Conservation (phyloP, 2,888 invertebrate species). For the Acleris emargana region DNA sequence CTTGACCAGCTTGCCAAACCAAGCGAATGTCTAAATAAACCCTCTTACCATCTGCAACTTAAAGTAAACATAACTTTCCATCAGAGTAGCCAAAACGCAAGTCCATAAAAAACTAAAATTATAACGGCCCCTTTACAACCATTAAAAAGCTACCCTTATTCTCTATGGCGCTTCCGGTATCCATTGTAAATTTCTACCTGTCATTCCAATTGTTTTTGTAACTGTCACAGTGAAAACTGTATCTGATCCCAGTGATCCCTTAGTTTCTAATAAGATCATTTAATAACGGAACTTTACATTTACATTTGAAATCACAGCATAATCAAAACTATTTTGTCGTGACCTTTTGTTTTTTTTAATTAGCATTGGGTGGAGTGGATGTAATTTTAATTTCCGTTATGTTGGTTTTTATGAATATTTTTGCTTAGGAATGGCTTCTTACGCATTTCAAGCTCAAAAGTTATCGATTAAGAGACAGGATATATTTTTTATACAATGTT, state of each 20-base stretch:
- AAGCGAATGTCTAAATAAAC: no score
- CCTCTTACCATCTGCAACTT: no score
- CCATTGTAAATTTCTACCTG: slow-evolving; percentile 29
- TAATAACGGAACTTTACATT: slow-evolving; percentile 50
- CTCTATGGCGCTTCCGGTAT: slow-evolving; percentile 13
- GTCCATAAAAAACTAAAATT: slow-evolving; percentile 7
- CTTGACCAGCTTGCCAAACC: no score
- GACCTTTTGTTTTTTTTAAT: slow-evolving; percentile 8
- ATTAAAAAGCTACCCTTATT: slow-evolving; percentile 13
- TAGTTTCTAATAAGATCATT: slow-evolving; percentile 46
- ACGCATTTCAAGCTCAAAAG: background rate
- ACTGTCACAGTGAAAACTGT: slow-evolving; percentile 29
- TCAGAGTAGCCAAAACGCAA: background rate
- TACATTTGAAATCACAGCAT: slow-evolving; percentile 28
- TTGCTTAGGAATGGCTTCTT: slow-evolving; percentile 27
- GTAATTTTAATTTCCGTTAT: slow-evolving; percentile 32
- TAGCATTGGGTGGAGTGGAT: slow-evolving; percentile 21
- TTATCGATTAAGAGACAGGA: background rate
- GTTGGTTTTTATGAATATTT: background rate
- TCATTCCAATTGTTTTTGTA: slow-evolving; percentile 23
- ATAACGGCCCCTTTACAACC: slow-evolving; percentile 13
- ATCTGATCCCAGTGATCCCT: slow-evolving; percentile 11
- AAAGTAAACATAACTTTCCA: background rate
- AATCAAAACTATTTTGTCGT: background rate
- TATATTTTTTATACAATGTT: background rate